Conservation (phyloP, 2,888 invertebrate genomes). For the Melanchra persicariae region DNA sequence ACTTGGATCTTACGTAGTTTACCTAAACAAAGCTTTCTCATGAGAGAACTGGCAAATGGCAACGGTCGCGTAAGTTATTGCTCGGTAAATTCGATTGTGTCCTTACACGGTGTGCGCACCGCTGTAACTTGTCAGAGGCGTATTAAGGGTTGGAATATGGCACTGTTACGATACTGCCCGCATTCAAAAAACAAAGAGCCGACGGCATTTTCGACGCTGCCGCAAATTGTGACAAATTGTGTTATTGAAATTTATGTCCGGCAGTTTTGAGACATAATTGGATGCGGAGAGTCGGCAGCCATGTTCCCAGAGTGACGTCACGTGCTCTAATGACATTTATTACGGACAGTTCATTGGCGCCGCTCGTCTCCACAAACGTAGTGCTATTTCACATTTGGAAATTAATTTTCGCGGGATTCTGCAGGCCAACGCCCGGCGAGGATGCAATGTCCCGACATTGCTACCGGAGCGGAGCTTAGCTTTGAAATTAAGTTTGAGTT, state of each 20-base stretch:
- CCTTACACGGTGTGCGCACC: slow-evolving; percentile 63
- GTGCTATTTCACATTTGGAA: slow-evolving; percentile 78
- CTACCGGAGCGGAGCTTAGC: slow-evolving; percentile 59
- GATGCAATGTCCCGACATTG: slow-evolving; percentile 48
- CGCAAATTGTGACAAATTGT: slow-evolving; percentile 87
- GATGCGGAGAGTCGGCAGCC: slow-evolving; percentile 83
- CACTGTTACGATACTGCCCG: slow-evolving; percentile 68
- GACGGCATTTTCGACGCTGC: slow-evolving; percentile 72
- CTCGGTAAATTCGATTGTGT: slow-evolving; percentile 65
- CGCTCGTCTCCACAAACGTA: slow-evolving; percentile 78
- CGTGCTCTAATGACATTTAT: slow-evolving; percentile 87
- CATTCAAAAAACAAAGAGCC: slow-evolving; percentile 80
- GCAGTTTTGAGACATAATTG: slow-evolving; percentile 88
- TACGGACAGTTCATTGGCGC: slow-evolving; percentile 86
- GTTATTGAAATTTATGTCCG: slow-evolving; percentile 88
- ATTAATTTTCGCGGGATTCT: slow-evolving; percentile 82
- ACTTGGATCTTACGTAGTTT: not conserved
- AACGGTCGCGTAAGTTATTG: slow-evolving; percentile 54
- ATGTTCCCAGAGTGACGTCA: slow-evolving; percentile 84
- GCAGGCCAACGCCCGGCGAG: slow-evolving; percentile 57
- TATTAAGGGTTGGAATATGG: slow-evolving; percentile 63
- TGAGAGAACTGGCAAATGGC: slow-evolving; percentile 1
- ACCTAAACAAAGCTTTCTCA: not conserved
- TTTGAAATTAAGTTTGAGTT: slow-evolving; percentile 52
- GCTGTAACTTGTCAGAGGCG: slow-evolving; percentile 52